Evolutionary conservation across 2,797 vertebrate species (phyloP), one percentile per base, ranked within the genome.

Genomic region (Lacerta viridis): DNA sequence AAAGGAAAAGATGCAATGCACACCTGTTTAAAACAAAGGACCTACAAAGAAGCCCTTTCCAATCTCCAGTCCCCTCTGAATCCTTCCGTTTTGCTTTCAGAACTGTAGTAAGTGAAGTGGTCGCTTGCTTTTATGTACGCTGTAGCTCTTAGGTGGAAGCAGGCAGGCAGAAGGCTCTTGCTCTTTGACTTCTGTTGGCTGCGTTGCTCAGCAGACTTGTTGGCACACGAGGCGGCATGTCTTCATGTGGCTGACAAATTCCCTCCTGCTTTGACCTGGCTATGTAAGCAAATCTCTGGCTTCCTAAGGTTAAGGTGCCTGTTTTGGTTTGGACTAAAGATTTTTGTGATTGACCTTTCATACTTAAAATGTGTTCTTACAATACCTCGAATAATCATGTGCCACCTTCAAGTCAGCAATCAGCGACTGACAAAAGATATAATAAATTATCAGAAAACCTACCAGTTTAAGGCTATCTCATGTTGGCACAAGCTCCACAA

Each of bases 1-100:
- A 99, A 99, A 96, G 97, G 97, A 77, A 98, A 97, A 92, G 99
- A 99, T 91, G 98, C 98, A 84, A 99, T 99, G 99, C 98, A 99
- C 82, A 98, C 98, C 0, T 99, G 99, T 93, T 96, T 99, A 93
- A 98, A 98, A 91, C 99, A 99, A 95, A 99, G 97, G 9, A 98
- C 98, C 76, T 99, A 98, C 95, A 97, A 97, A 0, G 99, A 99
- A 95, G 98, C 98, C 1, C 97, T 99, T 89, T 99, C 98, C 5
- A 97, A 98, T 94, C 97, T 99, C 80, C 98, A 98, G 93, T 99
- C 98, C 0, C 99, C 99, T 68, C 97, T 99, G 39, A 98, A 99
- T 93, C 99, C 99, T 59, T 98, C 97, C 68, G 92, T 99, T 90
- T 97, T 98, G 91, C 98, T 99, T 91, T 98, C 98, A 29, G 98